Evolutionary conservation across 2,113 vertebrate species (phyloP).

Genomic region (Engraulis encrasicolus): DNA sequence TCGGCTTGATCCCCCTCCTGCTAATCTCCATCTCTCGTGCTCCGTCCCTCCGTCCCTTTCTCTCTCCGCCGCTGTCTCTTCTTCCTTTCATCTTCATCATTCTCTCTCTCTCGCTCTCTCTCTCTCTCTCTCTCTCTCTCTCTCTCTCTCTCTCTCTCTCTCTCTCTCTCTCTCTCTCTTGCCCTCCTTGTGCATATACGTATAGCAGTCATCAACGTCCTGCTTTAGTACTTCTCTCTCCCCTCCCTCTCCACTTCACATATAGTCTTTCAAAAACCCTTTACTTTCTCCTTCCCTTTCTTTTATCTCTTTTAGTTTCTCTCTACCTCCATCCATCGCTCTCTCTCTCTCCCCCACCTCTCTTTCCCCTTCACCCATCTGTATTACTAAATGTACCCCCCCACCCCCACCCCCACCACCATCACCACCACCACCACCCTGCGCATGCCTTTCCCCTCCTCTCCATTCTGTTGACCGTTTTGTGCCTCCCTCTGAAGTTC

Average conservation of each 20-base stretch:
- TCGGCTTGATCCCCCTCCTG: conserved; percentile 65
- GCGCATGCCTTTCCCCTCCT: no score
- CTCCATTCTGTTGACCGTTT: no score
- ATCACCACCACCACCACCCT: no score
- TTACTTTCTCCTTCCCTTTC: neutral
- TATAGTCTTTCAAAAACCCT: no score
- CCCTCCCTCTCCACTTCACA: conserved; percentile 4
- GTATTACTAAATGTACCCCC: no score
- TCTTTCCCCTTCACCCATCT: neutral
- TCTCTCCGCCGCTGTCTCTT: conserved; percentile 45
- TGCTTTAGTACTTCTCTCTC: neutral
- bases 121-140: conserved; percentile 17
- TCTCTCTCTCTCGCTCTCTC: no score
- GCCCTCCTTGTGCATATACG: no score
- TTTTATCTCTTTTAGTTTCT: conserved; percentile 33
- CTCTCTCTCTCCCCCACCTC: neutral
- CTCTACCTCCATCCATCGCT: neutral
- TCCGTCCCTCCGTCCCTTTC: conserved; percentile 44
- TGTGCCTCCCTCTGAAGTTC: conserved; percentile 20
- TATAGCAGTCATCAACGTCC: no score
- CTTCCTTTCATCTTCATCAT: no score
- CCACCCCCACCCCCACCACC: no score
- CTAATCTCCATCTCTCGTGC: conserved; percentile 45
- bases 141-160: neutral
- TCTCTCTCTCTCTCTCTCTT: no score